phyloP scores from a whole-genome alignment of 2,888 invertebrate genomes.

The Cryptocephalus primarius region DNA sequence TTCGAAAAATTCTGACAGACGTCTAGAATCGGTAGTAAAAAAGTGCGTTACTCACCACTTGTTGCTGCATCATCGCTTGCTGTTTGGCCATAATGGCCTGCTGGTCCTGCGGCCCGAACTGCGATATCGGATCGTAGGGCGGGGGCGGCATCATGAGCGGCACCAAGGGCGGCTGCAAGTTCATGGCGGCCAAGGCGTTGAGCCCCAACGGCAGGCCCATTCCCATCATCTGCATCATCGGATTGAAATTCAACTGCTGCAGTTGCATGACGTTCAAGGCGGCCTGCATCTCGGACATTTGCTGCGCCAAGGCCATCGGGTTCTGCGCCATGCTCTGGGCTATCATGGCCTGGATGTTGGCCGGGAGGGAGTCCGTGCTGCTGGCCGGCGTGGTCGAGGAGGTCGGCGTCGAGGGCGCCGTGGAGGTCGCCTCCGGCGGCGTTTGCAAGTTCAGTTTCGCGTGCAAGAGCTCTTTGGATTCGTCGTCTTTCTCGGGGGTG shows the following conservation, averaged over 20 bases:
- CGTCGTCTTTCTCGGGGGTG: constrained; percentile 42
- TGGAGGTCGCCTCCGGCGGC: constrained; percentile 40
- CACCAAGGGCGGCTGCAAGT: constrained; percentile 83
- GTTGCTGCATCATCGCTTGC: constrained; percentile 62
- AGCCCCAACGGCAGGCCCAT: constrained; percentile 70
- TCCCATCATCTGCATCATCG: constrained; percentile 83
- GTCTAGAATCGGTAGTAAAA: background rate
- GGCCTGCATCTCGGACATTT: constrained; percentile 75
- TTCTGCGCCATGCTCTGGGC: constrained; percentile 37
- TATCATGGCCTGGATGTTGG: constrained; percentile 39
- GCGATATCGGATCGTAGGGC: constrained; percentile 59
- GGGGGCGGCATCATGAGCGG: constrained; percentile 83
- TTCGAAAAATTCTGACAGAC: too few species aligned
- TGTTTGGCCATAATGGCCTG: constrained; percentile 53
- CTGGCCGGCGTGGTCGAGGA: constrained; percentile 50
- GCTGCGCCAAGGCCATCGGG: constrained; percentile 52
- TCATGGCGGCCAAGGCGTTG: constrained; percentile 86
- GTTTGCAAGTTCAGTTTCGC: constrained; percentile 37
- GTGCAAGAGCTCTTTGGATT: constrained; percentile 37
- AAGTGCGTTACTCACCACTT: constrained; percentile 42
- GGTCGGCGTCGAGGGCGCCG: constrained; percentile 50
- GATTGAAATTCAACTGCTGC: constrained; percentile 78
- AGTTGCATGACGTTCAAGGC: constrained; percentile 77
- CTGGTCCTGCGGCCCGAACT: constrained; percentile 43
- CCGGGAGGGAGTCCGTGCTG: constrained; percentile 43